These are phyloP conservation scores for Crenuchus spilurus DNA, from an alignment of 2,797 vertebrate genomes.

Conservation along the genomic window DNA sequence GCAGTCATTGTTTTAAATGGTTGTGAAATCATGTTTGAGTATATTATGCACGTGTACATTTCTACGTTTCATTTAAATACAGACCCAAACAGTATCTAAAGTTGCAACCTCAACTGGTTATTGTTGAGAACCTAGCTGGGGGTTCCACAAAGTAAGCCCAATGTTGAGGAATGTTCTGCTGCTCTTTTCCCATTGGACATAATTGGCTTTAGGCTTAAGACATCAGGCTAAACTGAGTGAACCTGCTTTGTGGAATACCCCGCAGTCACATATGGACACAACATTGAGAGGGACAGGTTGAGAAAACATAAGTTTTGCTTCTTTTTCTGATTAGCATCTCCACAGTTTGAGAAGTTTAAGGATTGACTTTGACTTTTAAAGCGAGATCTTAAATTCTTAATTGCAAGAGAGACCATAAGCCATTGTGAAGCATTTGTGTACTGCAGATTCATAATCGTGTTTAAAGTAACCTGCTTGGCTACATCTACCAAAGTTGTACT, in stretches of 20 bases:
- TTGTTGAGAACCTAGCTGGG: background rate
- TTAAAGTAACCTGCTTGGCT: constrained; percentile 37
- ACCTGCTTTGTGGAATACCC: no score
- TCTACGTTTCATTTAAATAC: constrained; percentile 54
- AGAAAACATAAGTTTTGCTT: background rate
- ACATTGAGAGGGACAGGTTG: background rate
- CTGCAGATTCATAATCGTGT: constrained; percentile 11
- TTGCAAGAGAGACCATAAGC: constrained; percentile 23
- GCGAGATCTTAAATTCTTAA: background rate
- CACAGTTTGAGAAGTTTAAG: no score
- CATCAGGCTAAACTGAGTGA: no score
- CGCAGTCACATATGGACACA: background rate
- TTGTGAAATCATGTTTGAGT: constrained; percentile 73
- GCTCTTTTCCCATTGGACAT: no score
- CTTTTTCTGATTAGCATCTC: no score
- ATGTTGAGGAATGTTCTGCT: no score
- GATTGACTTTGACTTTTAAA: background rate
- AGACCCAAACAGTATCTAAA: constrained; percentile 54
- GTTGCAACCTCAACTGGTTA: background rate
- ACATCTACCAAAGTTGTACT: constrained; percentile 30
- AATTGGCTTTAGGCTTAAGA: no score
- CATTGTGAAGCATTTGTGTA: constrained; percentile 26
- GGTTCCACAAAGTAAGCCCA: no score
- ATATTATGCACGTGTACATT: constrained; percentile 60
- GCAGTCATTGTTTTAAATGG: constrained; percentile 90